Evolutionary conservation across 1,140 invertebrate genomes (phyloP), one percentile per base, ranked within the genome.

Genomic region (Ridgeia piscesae): DNA sequence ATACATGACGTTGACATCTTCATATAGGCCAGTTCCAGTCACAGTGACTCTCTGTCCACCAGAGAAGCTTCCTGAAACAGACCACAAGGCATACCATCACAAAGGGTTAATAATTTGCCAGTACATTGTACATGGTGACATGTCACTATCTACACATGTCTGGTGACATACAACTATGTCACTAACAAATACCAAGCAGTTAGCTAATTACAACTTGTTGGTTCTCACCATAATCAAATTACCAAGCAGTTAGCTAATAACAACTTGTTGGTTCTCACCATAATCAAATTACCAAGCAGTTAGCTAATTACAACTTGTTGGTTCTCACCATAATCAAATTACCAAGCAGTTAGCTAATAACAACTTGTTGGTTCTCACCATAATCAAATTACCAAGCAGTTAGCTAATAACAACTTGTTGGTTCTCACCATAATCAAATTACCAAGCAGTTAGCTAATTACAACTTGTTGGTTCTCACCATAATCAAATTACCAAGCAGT

Each of bases 1-100:
- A 93, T 48, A 93, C n/a, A 88, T 91, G 33, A 92, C 92, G 33
- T 17, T 77, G 90, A 58, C 77, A 58, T 92, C 58, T 77, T 77
- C 58, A 34, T 93, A 88, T 48, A 89, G 88, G 33, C 92, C 92
- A 42, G 35, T 34, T 34, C 92, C 92, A 35, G 6, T 92, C n/a
- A 93, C 50, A 33, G 42, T 92, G 88, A 93, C 11, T 33, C 6
- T 48, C 58, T 93, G 92, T 17, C 91, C 92, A 33, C 92, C 92
- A 77, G 88, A 35, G 31, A 77, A 92, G 88, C 88, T 92, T 58
- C 92, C 92, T 93, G 91, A 77, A 77, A 77, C 58, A 77, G 58
- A 6, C 58, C 58, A 0, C 58, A 77, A 77, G 2, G 27, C 58
- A 77, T 21, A 77, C 58, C 14, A 14, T 77, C 58, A 0, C 8